phyloP scores from a whole-genome alignment of 2,888 invertebrate genomes.

The Melanchra persicariae region DNA sequence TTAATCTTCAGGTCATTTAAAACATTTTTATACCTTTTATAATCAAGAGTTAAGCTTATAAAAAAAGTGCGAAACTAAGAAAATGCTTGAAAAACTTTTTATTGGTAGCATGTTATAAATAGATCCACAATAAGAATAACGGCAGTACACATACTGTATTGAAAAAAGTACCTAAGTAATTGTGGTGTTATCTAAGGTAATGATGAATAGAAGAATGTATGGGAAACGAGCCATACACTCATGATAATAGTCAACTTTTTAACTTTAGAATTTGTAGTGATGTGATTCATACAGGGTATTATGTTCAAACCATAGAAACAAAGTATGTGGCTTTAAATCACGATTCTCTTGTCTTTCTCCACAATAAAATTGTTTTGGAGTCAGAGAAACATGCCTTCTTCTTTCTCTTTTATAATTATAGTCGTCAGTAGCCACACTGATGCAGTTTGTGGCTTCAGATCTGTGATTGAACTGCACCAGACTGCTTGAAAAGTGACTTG shows the following conservation, averaged over 20 bases:
- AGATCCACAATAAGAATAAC: slow-evolving; percentile 23
- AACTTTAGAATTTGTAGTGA: slow-evolving; percentile 6
- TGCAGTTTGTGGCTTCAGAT: no score
- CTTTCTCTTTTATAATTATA: no score
- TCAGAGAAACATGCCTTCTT: no score
- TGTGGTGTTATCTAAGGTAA: slow-evolving; percentile 34
- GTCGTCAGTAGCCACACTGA: no score
- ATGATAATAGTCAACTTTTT: slow-evolving; percentile 42
- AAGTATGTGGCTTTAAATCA: no score
- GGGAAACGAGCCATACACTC: slow-evolving; percentile 34
- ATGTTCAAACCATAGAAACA: no score
- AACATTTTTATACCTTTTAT: not conserved
- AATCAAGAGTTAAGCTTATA: not conserved
- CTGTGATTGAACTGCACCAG: no score
- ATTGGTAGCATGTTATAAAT: not conserved
- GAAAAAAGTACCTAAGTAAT: slow-evolving; percentile 43
- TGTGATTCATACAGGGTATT: not conserved
- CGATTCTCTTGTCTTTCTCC: no score
- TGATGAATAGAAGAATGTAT: slow-evolving; percentile 33
- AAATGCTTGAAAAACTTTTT: slow-evolving; percentile 5
- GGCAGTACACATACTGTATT: slow-evolving; percentile 15
- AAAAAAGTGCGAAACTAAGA: not conserved
- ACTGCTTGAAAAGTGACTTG: no score
- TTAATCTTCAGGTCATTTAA: not conserved
- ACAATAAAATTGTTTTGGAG: no score